Evolutionary conservation across 2,797 vertebrate species (phyloP), one percentile per base, ranked within the genome.

Genomic region (Caiman crocodilus): DNA sequence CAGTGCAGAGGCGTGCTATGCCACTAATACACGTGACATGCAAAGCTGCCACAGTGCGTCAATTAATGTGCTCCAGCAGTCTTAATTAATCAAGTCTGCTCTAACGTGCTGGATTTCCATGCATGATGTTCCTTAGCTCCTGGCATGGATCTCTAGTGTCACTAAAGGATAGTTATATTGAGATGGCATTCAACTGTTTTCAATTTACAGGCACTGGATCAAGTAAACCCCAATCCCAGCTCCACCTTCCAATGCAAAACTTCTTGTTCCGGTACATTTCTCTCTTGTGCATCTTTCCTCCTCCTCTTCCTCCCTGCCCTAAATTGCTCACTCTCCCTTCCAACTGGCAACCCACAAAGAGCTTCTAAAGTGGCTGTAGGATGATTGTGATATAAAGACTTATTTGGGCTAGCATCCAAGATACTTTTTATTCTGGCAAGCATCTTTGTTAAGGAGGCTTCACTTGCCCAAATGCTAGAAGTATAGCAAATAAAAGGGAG

Each of bases 141-240:
- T 50, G 42, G 42, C 69, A 71, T 25, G 13, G 20, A 42, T 7
- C 67, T 71, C 32, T 60, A 76, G 86, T 79, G 13, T 83, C 67
- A 89, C 94, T 94, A 93, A 81, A 84, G 87, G 76, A 30, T 67
- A 93, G 57, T 55, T 17, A 21, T 89, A 14, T 0, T 79, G 42
- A 10, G 9, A 50, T 50, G 42, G 42, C 42, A 50, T 50, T 50
- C 42, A 50, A 11, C 42, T 50, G 9, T 50, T 50, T 50, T 50
- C 42, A 50, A 50, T 50, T 50, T 50, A 50, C 42, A 50, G 42
- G 42, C 42, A 50, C 42, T 10, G 9, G 42, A 50, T 50, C 42
- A 10, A 50, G 42, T 50, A 50, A 50, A 50, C 10, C 42, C 42
- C 42, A 50, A 50, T 50, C 42, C 10, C 42, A 50, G 42, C 42